A percentile compares a stretch with the other conserved stretches of the same genome.
phyloP scores from a whole-genome alignment of 2,113 vertebrate species.

The Pelecanus crispus region DNA sequence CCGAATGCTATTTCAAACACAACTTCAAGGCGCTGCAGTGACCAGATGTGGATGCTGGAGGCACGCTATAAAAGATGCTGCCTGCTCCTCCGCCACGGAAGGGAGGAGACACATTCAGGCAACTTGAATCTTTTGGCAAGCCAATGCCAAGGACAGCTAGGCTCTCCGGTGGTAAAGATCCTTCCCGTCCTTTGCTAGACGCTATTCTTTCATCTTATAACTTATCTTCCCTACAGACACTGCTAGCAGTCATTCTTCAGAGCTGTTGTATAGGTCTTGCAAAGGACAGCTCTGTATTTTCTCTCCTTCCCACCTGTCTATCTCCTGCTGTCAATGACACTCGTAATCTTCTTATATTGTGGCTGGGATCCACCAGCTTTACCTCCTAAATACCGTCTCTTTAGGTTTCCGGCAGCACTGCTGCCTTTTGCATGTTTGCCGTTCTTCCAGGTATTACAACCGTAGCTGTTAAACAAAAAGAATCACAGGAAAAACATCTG shows the following conservation, averaged over 20 bases:
- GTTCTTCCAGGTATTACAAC: not conserved
- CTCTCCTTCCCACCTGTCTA: not conserved
- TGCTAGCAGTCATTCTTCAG: not conserved
- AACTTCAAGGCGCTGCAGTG: not conserved
- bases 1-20: not conserved
- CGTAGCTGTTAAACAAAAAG: not conserved
- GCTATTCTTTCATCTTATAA: not conserved
- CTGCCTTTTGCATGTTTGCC: not conserved
- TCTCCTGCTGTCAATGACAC: not conserved
- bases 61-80: not conserved
- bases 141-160: not conserved
- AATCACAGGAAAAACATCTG: not conserved
- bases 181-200: not conserved
- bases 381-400: not conserved
- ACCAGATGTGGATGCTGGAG: not conserved
- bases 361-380: not conserved
- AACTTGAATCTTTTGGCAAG: not conserved
- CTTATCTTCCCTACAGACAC: not conserved
- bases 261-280: not conserved
- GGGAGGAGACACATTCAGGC: not conserved
- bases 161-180: not conserved
- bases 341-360: conserved; percentile 1
- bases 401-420: not conserved
- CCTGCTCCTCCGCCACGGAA: not conserved
- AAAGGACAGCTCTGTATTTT: not conserved